Percentiles rank a stretch among this genome's conserved stretches.
Evolutionary conservation across 2,113 vertebrate genomes (phyloP).

Genomic region (Meleagris gallopavo): DNA sequence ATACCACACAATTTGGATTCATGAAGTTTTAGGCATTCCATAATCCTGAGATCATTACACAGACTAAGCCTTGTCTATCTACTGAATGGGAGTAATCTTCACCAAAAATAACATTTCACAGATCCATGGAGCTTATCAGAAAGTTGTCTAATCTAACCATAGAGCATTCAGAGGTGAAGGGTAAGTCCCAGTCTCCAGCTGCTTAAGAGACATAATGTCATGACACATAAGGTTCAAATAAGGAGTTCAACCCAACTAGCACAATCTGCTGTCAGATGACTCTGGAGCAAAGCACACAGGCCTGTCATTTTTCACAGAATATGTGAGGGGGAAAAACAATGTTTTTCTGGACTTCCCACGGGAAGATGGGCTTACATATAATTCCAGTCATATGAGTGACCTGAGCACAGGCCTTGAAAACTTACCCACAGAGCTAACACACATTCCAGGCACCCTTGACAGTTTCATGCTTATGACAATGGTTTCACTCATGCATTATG

Average conservation of each 20-base stretch:
- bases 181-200: background rate
- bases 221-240: background rate
- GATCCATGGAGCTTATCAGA: background rate
- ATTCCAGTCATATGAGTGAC: background rate
- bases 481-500: background rate
- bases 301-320: background rate
- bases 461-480: background rate
- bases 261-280: background rate
- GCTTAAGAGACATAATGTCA: too few relatives aligned
- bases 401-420: background rate
- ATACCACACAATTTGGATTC: background rate
- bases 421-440: background rate
- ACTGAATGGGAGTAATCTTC: background rate
- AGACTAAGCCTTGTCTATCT: background rate
- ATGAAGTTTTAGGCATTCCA: too few relatives aligned
- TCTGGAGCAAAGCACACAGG: background rate
- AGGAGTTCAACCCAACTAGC: rapidly evolving
- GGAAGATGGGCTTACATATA: background rate
- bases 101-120: background rate
- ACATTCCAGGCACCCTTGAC: background rate
- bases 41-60: background rate
- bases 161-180: background rate
- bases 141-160: background rate
- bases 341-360: background rate
- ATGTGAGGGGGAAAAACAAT: background rate